Conservation (phyloP, 2,113 vertebrate species). For the Corythoichthys intestinalis region DNA sequence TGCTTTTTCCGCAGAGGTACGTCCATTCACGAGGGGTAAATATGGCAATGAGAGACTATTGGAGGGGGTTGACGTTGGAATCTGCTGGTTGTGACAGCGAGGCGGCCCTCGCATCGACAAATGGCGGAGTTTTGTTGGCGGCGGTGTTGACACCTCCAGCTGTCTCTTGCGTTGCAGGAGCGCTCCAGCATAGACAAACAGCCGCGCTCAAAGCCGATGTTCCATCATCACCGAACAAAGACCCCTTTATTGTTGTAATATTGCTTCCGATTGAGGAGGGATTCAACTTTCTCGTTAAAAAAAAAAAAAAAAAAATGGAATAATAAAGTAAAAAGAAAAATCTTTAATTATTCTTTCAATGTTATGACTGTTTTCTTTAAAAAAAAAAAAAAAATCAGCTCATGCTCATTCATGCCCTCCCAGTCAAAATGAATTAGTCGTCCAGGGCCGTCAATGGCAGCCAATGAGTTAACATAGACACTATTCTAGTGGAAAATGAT, state of each 20-base stretch:
- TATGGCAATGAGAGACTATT: constrained; percentile 6
- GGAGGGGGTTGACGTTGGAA: constrained; percentile 33
- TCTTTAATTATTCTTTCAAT: background rate
- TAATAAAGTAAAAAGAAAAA: background rate
- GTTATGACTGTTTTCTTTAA: background rate
- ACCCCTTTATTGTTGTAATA: constrained; percentile 15
- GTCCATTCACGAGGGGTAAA: background rate
- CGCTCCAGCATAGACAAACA: constrained; percentile 59
- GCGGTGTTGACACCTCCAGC: constrained; percentile 75
- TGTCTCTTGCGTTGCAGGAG: constrained; percentile 67
- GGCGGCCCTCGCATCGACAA: constrained; percentile 60
- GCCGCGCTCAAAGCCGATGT: constrained; percentile 67
- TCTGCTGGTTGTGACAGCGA: constrained; percentile 69
- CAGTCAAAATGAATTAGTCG: too few relatives aligned
- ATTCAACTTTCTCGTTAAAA: background rate
- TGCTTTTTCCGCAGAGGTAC: background rate
- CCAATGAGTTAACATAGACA: too few relatives aligned
- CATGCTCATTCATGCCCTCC: too few relatives aligned
- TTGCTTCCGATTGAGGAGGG: background rate
- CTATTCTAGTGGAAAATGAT: too few relatives aligned
- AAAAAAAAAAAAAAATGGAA: too few relatives aligned
- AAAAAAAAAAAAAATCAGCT: background rate
- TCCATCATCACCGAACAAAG: constrained; percentile 39
- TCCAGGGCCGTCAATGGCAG: too few relatives aligned
- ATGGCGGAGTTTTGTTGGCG: constrained; percentile 51